Evolutionary conservation across 2,888 invertebrate genomes (phyloP), one percentile per base, ranked within the genome.

Genomic region (Tetragonisca angustula): DNA sequence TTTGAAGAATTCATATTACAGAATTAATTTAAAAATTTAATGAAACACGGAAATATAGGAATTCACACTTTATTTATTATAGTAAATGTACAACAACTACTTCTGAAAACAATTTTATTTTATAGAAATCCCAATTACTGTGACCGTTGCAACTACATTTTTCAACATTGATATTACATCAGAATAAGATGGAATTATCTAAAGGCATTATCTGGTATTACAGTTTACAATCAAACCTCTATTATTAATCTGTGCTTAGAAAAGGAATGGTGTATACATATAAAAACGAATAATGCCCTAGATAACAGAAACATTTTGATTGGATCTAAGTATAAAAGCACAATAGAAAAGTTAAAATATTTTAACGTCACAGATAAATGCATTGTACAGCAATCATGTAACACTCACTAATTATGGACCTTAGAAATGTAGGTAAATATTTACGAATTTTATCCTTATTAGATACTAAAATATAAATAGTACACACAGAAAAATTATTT

Each of bases 81-180:
- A 36, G 4, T 52, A 64, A 85, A 62, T 0, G 24, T 68, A 72
- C 76, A 73, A 75, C 21, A 50, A 80, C 83, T 67, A 78, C 87
- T 93, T 93, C 91, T 90, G 90, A 92, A 93, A 93, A 93, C 92
- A 93, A 91, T 90, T 93, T 93, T 92, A 93, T 93, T 92, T 88
- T 85, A 88, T 92, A 92, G 90, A 93, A 93, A 92, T 90, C 87
- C 89, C 88, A 89, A 88, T 89, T 91, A 88, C 85, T 88, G 88
- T 79, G 89, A 89, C 85, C 85, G 84, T 86, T 90, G 88, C 79
- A 90, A 86, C 83, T 90, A 91, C 91, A 91, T 89, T 90, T 88
- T 90, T 87, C 86, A 87, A 86, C 76, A n/a, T 78, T 86, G 70
- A 72, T 87, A 79, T 84, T 87, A 84, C 78, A 87, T 84, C 67